A percentile compares a stretch with the other conserved stretches of the same genome.
These are phyloP conservation scores for Synanthedon vespiformis DNA, from an alignment of 2,888 invertebrate genomes.

Conservation along the genomic window DNA sequence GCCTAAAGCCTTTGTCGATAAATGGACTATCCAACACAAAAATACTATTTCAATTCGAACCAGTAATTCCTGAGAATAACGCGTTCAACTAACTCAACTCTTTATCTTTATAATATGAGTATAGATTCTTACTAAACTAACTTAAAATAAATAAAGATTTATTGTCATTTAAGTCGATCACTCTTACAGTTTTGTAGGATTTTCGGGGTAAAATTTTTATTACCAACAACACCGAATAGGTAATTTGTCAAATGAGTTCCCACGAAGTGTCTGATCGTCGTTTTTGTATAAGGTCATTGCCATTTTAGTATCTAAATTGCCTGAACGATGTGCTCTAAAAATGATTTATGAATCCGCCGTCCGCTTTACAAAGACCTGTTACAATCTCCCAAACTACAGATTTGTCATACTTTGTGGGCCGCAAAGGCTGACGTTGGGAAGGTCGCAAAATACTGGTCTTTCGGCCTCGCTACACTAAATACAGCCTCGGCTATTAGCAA, in stretches of 20 bases:
- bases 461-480: not conserved
- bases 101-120: too few species aligned
- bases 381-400: not conserved
- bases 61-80: too few species aligned
- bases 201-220: too few species aligned
- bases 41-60: too few species aligned
- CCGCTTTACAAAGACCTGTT: not conserved
- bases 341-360: not conserved
- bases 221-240: not conserved
- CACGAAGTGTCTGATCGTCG: too few species aligned
- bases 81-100: too few species aligned
- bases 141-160: too few species aligned
- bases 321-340: not conserved
- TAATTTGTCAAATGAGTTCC: slow-evolving; percentile 4
- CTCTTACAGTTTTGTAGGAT: too few species aligned
- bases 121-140: too few species aligned
- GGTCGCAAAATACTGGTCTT: not conserved
- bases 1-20: too few species aligned
- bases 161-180: too few species aligned
- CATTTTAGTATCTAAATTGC: not conserved
- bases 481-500: not conserved
- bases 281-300: not conserved
- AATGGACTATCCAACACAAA: too few species aligned
- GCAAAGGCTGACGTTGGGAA: not conserved
- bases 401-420: not conserved